phyloP scores from a whole-genome alignment of 1,140 invertebrate genomes.

The Zophobas morio region DNA sequence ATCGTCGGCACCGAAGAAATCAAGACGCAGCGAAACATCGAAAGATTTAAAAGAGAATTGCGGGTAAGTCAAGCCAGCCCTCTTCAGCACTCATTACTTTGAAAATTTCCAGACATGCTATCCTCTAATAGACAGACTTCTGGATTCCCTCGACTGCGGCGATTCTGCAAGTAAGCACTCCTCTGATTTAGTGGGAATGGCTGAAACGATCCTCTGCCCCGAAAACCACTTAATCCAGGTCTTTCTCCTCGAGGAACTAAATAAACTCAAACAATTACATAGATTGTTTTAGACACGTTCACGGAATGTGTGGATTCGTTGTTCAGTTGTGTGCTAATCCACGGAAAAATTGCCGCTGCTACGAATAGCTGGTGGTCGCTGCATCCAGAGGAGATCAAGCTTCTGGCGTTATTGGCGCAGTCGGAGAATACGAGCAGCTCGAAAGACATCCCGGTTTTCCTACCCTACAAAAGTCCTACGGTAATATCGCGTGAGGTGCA shows the following conservation, averaged over 20 bases:
- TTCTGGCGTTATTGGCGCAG: constrained; percentile 78
- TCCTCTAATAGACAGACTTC: constrained; percentile 79
- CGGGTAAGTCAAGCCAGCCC: constrained; percentile 68
- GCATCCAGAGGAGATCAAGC: constrained; percentile 79
- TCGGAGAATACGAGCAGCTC: constrained; percentile 76
- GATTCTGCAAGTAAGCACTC: constrained; percentile 72
- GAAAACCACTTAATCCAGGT: constrained; percentile 84
- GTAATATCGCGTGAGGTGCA: constrained; percentile 68
- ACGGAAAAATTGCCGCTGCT: constrained; percentile 82
- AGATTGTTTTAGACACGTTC: constrained; percentile 83
- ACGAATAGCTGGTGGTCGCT: constrained; percentile 86
- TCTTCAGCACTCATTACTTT: too few species aligned
- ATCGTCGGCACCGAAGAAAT: constrained; percentile 85
- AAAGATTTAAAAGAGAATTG: constrained; percentile 84
- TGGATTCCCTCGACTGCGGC: constrained; percentile 80
- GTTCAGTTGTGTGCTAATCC: constrained; percentile 84
- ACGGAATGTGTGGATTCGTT: constrained; percentile 82
- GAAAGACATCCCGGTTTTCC: constrained; percentile 84
- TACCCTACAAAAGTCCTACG: constrained; percentile 86
- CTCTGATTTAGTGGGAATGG: constrained; percentile 75
- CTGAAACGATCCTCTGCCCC: constrained; percentile 77
- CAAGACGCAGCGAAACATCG: constrained; percentile 81
- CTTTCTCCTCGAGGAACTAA: constrained; percentile 46
- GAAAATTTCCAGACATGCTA: constrained; percentile 72
- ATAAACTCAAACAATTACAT: constrained; percentile 61